Evolutionary conservation across 2,888 invertebrate species (phyloP), one percentile per base, ranked within the genome.

Genomic region (Timema podura): DNA sequence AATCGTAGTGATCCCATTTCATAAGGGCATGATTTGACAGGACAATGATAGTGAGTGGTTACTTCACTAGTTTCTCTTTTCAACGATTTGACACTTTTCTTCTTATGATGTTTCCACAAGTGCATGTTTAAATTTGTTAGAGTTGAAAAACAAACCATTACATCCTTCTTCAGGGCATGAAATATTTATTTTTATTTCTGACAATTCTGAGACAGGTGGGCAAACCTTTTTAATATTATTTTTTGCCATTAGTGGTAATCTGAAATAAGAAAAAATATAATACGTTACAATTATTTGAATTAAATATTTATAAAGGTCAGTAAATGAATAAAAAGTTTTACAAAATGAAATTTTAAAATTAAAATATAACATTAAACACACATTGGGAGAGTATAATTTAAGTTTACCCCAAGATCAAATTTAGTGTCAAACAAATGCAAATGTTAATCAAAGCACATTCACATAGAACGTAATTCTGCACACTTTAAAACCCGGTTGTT

Each of bases 101-200:
- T 78, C 5, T 83, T 81, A 73, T 90, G 90, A 0, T 81, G 81
- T 74, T 85, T 87, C 0, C 81, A 78, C 6, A 90, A 75, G 76
- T 91, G 91, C 73, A 84, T 79, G 71, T 83, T n/a, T 82, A 47
- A 86, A 80, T 75, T 86, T 85, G 10, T 86, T 82, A 45, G 81
- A 79, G 70, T 85, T 85, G 44, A 80, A 81, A 75, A 87, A 87
- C 3, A 81, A 78, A 45, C 81, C 80, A 0, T 77, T 73, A 72
- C 85, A 86, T 47, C 82, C 82, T 6, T 79, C 75, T 74, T 83
- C 82, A 0, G 82, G 73, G 72, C 84, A 84, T 64, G 69, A 70
- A 15, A 72, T 68, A 47, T 72, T 72, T 44, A 68, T 72, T 30
- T 70, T 70, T 46, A 72, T 72, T 64, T 47, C 72, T 47, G 66